These are phyloP conservation scores for Drosophila biarmipes DNA, from an alignment of 1,140 invertebrate genomes.

Conservation along the genomic window DNA sequence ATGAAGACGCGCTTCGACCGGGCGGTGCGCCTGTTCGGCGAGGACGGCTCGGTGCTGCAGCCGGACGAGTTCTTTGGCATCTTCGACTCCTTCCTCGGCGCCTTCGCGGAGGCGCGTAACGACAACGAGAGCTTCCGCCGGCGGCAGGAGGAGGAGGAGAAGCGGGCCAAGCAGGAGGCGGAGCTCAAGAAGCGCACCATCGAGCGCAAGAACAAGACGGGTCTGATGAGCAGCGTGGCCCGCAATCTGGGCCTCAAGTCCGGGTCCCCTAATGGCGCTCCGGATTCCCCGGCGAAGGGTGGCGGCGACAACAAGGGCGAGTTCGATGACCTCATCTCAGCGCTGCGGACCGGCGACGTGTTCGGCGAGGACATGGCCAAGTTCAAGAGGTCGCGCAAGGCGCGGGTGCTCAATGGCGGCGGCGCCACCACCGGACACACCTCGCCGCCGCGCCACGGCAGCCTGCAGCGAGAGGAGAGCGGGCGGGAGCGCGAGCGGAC, in stretches of 20 bases:
- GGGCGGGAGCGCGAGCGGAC: conserved; percentile 80
- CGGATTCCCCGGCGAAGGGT: conserved; percentile 85
- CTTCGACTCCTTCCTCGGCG: conserved; percentile 94
- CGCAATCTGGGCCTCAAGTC: conserved; percentile 86
- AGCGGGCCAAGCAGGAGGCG: conserved; percentile 94
- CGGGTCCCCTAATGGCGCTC: conserved; percentile 73
- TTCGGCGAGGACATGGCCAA: conserved; percentile 98
- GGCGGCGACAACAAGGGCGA: conserved; percentile 90
- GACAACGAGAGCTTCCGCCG: conserved; percentile 95
- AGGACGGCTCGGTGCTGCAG: conserved; percentile 93
- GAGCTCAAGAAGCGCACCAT: conserved; percentile 96
- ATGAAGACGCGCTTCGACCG: conserved; percentile 90
- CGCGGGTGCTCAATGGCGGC: conserved; percentile 85
- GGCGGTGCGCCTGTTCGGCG: conserved; percentile 94
- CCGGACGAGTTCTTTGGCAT: conserved; percentile 99
- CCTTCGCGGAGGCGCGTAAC: conserved; percentile 93
- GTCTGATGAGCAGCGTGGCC: conserved; percentile 87
- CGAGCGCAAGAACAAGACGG: conserved; percentile 92
- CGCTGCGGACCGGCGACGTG: conserved; percentile 97
- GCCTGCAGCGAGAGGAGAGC: conserved; percentile 81
- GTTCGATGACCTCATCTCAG: conserved; percentile 98
- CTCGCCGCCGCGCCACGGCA: conserved; percentile 86
- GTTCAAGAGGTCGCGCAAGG: conserved; percentile 91
- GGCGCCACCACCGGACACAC: conserved; percentile 73
- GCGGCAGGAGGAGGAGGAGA: conserved; percentile 96